phyloP scores from a whole-genome alignment of 2,888 invertebrate species.

The Tinea semifulvella region DNA sequence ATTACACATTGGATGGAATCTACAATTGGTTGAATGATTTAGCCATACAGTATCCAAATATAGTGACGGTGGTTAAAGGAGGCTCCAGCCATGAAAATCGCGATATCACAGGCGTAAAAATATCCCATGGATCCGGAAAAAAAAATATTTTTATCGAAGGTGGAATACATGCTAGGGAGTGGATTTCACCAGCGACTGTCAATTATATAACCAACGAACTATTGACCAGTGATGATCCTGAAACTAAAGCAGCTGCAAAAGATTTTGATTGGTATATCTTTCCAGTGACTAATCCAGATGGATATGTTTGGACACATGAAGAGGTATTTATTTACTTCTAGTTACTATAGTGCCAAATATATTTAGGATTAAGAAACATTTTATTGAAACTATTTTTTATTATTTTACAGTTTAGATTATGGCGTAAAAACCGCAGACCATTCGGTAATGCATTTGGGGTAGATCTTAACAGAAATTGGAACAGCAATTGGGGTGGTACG shows the following conservation, averaged over 20 bases:
- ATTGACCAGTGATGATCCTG: conserved; percentile 57
- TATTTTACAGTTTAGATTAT: conserved; percentile 66
- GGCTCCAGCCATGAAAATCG: conserved; percentile 56
- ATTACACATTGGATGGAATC: conserved; percentile 69
- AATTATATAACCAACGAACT: conserved; percentile 70
- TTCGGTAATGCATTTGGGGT: conserved; percentile 61
- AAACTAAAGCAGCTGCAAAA: conserved; percentile 52
- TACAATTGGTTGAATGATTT: conserved; percentile 66
- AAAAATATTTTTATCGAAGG: conserved; percentile 47
- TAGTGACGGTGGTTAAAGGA: conserved; percentile 42
- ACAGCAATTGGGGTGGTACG: conserved; percentile 71
- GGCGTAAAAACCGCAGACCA: conserved; percentile 72
- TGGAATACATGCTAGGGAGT: conserved; percentile 80
- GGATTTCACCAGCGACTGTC: conserved; percentile 72
- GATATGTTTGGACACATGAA: conserved; percentile 74
- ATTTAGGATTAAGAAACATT: not conserved
- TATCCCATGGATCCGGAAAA: conserved; percentile 41
- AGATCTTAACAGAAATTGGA: conserved; percentile 84
- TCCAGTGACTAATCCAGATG: conserved; percentile 81
- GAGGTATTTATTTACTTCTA: conserved; percentile 32
- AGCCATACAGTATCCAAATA: conserved; percentile 43
- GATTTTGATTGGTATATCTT: conserved; percentile 78
- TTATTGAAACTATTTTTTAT: not conserved
- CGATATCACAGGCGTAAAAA: conserved; percentile 55
- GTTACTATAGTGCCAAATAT: not conserved